Base-by-base conservation (phyloP, 2,888 invertebrate genomes). In the Drosophila nr. medialis region DNA sequence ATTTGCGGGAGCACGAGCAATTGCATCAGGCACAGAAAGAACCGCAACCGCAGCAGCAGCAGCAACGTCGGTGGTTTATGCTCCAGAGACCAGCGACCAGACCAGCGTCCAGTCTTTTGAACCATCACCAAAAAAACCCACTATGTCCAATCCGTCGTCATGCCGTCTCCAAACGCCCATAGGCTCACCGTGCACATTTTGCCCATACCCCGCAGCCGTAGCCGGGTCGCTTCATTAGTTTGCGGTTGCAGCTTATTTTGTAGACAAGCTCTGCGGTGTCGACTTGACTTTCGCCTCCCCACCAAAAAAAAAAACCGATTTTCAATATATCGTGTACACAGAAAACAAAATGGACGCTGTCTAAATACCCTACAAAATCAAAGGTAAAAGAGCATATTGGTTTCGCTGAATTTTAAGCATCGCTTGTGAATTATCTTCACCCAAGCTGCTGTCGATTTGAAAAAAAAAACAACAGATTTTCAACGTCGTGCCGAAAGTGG, bases 21-120 rank as follows among this genome's bases (percentile, higher is more conserved):
- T 81, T 87, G 89, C 86, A 89, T 80, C 83, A 72, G 80, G 77
- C 89, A 75, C 86, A 85, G 81, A 83, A 74, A 76, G 67, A 85
- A 88, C 90, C 89, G 58, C 90, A 86, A 89, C 86, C 87, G 64
- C 77, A 81, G 71, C 71, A 72, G 66, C 71, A 53, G 48, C 64
- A 68, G 51, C 72, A 73, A 42, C 71, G 66, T 50, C 76, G 77
- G 86, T 63, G 81, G 84, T 81, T 79, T 80, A 80, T 83, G 76
- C 83, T 88, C 77, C 70, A 74, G 73, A 86, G 80, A 81, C 83
- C 77, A 62, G 50, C 45, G 73, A 73, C 79, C 63, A 72, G 66
- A 53, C 53, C 53, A 27, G 18, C 54, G 24, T 24, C 55, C 34
- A 27, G 72, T 75, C 74, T 86, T 86, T 79, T 81, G 86, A 86